phyloP scores from a whole-genome alignment of 2,888 invertebrate genomes.

The Mythimna ferrago region DNA sequence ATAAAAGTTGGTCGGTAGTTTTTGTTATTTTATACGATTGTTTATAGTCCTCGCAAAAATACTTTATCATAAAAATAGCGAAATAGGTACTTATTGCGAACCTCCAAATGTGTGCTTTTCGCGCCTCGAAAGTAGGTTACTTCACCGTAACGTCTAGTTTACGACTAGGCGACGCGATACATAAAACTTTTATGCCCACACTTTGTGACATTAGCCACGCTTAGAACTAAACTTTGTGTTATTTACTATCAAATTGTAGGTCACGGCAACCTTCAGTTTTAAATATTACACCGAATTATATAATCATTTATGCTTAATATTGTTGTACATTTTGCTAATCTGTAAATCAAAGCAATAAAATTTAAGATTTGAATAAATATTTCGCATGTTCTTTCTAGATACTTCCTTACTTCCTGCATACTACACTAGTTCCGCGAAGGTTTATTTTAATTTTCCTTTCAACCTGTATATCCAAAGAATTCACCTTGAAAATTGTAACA shows the following conservation, averaged over 20 bases:
- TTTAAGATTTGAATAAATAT: slow-evolving; percentile 15
- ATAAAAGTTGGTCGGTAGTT: neutral
- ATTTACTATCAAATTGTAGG: slow-evolving; percentile 57
- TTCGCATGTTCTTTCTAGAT: slow-evolving; percentile 9
- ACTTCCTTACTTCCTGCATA: slow-evolving; percentile 3
- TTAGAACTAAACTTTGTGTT: slow-evolving; percentile 58
- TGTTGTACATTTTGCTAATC: slow-evolving; percentile 7
- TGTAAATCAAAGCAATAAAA: neutral
- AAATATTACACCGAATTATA: slow-evolving; percentile 15
- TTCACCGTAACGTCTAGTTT: slow-evolving; percentile 70
- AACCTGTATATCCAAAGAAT: neutral
- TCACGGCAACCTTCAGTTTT: slow-evolving; percentile 47
- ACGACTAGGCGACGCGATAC: slow-evolving; percentile 72
- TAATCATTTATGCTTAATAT: slow-evolving; percentile 1
- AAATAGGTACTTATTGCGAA: slow-evolving; percentile 54
- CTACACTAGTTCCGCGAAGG: neutral
- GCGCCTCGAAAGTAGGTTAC: slow-evolving; percentile 70
- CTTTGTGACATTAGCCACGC: slow-evolving; percentile 71
- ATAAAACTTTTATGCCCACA: slow-evolving; percentile 78
- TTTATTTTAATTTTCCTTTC: neutral
- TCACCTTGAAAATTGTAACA: neutral
- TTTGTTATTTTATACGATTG: slow-evolving; percentile 3
- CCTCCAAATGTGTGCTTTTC: slow-evolving; percentile 62
- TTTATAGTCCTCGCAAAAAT: slow-evolving; percentile 28
- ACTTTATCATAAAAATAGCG: slow-evolving; percentile 43